Percentiles rank a stretch among this genome's conserved stretches.
phyloP scores from a whole-genome alignment of 1,140 invertebrate genomes.

The Zelostemma sp. region DNA sequence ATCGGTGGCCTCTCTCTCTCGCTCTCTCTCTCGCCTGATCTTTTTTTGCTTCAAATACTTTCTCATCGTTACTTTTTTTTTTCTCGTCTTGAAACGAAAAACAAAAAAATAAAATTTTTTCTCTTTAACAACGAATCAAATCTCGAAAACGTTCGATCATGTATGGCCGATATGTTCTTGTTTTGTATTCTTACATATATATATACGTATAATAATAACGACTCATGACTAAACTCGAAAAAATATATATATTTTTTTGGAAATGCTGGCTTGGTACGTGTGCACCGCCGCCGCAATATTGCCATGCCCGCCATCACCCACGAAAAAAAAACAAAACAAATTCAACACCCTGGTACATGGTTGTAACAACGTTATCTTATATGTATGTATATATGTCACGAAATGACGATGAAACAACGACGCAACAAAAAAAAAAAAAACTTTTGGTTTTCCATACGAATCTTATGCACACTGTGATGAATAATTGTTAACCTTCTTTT shows the following conservation, averaged over 20 bases:
- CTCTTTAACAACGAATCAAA: background rate
- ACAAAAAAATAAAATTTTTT: constrained; percentile 17
- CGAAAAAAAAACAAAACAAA: constrained; percentile 14
- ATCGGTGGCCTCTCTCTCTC: constrained; percentile 43
- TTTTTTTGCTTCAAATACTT: constrained; percentile 39
- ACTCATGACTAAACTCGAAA: constrained; percentile 13
- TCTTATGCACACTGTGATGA: constrained; percentile 44
- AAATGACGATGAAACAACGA: constrained; percentile 44
- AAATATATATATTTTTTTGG: constrained; percentile 35
- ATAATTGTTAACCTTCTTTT: constrained; percentile 47
- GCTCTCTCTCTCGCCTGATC: constrained; percentile 43
- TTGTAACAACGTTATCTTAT: constrained; percentile 27
- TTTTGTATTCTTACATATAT: constrained; percentile 41
- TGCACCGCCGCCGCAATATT: constrained; percentile 61
- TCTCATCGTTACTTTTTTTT: constrained; percentile 38
- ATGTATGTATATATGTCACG: constrained; percentile 45
- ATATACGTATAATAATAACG: constrained; percentile 43
- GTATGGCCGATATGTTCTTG: constrained; percentile 35
- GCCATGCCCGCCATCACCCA: constrained; percentile 51
- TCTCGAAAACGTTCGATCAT: constrained; percentile 26
- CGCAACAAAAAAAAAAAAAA: constrained; percentile 28
- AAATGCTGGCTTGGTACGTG: constrained; percentile 61
- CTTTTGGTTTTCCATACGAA: constrained; percentile 10
- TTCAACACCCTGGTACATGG: constrained; percentile 58
- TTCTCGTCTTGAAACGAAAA: constrained; percentile 10